A percentile compares a stretch with the other conserved stretches of the same genome.
phyloP scores from a whole-genome alignment of 2,113 vertebrate species.

The Excalfactoria chinensis region DNA sequence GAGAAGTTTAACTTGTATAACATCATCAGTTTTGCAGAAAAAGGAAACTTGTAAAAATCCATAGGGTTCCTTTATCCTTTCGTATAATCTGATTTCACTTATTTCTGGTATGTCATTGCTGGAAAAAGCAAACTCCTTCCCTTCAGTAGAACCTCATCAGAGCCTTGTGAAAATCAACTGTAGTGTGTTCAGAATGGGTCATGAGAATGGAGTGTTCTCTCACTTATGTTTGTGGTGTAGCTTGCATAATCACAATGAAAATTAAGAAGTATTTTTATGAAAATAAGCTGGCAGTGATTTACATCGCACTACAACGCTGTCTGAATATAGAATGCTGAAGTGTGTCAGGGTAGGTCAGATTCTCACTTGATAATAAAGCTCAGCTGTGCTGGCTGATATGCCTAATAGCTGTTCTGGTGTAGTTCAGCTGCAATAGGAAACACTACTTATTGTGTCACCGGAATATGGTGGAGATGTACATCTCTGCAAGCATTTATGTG shows the following conservation, averaged over 20 bases:
- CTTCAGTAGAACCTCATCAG: neutral
- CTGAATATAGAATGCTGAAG: neutral
- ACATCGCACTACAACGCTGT: neutral
- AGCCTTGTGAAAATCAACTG: neutral
- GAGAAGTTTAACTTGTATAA: neutral
- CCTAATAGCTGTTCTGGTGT: neutral
- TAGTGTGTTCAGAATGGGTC: neutral
- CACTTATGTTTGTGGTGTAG: neutral
- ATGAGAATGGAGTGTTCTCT: neutral
- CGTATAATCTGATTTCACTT: neutral
- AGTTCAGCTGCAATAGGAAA: fast-evolving
- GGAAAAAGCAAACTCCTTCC: neutral
- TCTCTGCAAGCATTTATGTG: neutral
- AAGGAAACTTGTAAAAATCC: neutral
- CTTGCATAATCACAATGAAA: neutral
- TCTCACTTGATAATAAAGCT: neutral
- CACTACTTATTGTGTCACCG: neutral
- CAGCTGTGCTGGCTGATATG: neutral
- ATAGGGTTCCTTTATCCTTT: neutral
- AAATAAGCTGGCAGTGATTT: neutral
- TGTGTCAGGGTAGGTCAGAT: neutral
- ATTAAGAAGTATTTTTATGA: neutral
- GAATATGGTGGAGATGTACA: neutral
- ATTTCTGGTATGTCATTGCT: neutral
- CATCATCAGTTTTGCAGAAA: neutral